Base-by-base conservation (phyloP, 2,888 invertebrate species). In the Tribolium freemani region DNA sequence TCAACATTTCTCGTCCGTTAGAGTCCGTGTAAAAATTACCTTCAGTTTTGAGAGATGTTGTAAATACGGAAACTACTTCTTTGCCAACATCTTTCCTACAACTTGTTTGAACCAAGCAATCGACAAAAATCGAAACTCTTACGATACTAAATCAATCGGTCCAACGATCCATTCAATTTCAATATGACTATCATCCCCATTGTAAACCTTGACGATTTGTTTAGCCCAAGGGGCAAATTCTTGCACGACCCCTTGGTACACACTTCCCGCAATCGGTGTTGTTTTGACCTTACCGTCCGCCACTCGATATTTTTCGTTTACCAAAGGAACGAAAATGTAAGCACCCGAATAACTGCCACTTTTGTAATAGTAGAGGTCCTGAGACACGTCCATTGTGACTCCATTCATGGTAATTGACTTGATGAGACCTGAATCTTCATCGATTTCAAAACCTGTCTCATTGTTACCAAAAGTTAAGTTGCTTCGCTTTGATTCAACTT, bases 21-120 rank as follows among this genome's bases (percentile, higher is more conserved):
- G 96, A 93, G 84, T 99, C 98, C 0, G 98, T 98, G 82, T 92
- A 96, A 84, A 97, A 98, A 0, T 86, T 87, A 0, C 90, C 90
- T 0, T 90, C 86, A 0, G 91, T 91, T 0, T 88, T 77, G 0
- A 96, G 83, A 31, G 89, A 86, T 3, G 80, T 73, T 26, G 87
- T 86, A 83, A 92, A 93, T 6, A 91, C 86, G 2, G 89, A 90
- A 5, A 95, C 90, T 0, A 94, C 88, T 83, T 94, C 94, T 79
- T 91, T 93, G 0, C 93, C 93, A 0, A 64, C 58, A 45, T 11
- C 20, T 44, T 58, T 45, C 4, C 58, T 58, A 45, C 5, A 58
- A n/a, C 45, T 13, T 21, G 0, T 11, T 11, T 31, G 3, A 56
- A 11, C 21, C 5, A 9, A 48, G 16, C 10, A 13, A 48, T 4